Percentiles rank a stretch among this genome's conserved stretches.
Evolutionary conservation across 1,140 invertebrate species (phyloP).

Genomic region (Nephila pilipes): DNA sequence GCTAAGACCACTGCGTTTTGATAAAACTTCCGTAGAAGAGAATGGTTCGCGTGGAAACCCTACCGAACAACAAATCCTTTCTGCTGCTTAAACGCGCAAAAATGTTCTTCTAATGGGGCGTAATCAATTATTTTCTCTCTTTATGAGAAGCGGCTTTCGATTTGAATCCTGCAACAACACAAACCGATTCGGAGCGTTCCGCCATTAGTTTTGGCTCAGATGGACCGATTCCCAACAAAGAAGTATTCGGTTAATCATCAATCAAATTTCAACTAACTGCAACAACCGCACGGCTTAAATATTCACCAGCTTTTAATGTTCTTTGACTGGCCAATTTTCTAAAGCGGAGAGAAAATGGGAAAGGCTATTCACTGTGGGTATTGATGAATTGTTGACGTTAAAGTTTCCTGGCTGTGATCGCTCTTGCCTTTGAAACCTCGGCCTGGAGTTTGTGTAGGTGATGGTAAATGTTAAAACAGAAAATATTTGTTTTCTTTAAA

Average conservation of each 20-base stretch:
- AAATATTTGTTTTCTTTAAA: neutral
- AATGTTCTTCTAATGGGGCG: constrained; percentile 44
- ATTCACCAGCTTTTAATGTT: constrained; percentile 74
- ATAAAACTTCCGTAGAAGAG: neutral
- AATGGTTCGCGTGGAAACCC: neutral
- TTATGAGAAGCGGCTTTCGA: constrained; percentile 40
- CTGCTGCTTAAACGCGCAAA: constrained; percentile 24
- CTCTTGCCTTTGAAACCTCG: neutral
- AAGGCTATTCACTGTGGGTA: neutral
- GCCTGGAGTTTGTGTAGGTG: neutral
- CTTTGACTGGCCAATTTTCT: constrained; percentile 72
- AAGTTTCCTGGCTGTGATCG: neutral
- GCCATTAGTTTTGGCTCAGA: constrained; percentile 65
- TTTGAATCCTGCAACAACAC: constrained; percentile 39
- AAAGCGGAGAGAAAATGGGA: constrained; percentile 24
- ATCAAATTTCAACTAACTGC: constrained; percentile 70
- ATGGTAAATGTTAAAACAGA: neutral
- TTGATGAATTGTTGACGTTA: constrained; percentile 53
- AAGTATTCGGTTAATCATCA: constrained; percentile 68
- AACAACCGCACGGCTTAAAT: constrained; percentile 39
- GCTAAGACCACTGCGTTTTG: too few relatives aligned
- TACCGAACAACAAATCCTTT: constrained; percentile 12
- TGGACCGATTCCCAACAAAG: constrained; percentile 74
- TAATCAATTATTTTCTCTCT: constrained; percentile 70
- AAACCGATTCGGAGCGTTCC: neutral